These are phyloP conservation scores for Strigamia transsilvanica DNA, from an alignment of 2,888 invertebrate genomes.

Conservation along the genomic window DNA sequence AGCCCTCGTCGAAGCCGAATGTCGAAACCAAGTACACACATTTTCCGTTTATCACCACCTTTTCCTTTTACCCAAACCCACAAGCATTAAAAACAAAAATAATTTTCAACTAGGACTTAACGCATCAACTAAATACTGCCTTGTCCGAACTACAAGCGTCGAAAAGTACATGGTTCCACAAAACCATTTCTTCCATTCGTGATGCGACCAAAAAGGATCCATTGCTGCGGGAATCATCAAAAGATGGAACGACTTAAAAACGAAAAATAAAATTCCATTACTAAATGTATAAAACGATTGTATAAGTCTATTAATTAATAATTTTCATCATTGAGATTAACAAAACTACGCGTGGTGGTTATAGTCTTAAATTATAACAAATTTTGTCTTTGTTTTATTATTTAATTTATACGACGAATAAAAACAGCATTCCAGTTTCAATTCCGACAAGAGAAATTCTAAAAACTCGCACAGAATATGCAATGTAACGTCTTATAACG, in stretches of 20 bases:
- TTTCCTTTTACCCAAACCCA: too few species aligned
- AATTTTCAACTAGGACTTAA: conserved; percentile 76
- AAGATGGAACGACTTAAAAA: neutral
- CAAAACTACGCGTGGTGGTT: too few species aligned
- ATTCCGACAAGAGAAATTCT: too few species aligned
- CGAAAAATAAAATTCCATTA: neutral
- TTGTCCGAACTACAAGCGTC: conserved; percentile 77
- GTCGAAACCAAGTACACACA: conserved; percentile 81
- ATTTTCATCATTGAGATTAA: too few species aligned
- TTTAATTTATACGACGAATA: too few species aligned
- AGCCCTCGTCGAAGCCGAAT: conserved; percentile 96
- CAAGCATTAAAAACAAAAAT: too few species aligned
- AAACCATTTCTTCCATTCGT: conserved; percentile 77
- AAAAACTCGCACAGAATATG: too few species aligned
- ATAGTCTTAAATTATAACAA: too few species aligned
- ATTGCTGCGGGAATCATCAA: conserved; percentile 16
- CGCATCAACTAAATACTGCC: conserved; percentile 86
- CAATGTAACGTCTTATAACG: too few species aligned
- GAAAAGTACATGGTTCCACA: conserved; percentile 87
- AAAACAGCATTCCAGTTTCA: too few species aligned
- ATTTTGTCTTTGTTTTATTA: too few species aligned
- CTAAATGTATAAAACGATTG: neutral
- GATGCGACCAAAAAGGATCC: conserved; percentile 65
- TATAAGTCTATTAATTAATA: neutral
- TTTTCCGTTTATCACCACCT: too few species aligned